Conservation (phyloP, 2,113 vertebrate genomes). For the Ceuthmochares aereus region DNA sequence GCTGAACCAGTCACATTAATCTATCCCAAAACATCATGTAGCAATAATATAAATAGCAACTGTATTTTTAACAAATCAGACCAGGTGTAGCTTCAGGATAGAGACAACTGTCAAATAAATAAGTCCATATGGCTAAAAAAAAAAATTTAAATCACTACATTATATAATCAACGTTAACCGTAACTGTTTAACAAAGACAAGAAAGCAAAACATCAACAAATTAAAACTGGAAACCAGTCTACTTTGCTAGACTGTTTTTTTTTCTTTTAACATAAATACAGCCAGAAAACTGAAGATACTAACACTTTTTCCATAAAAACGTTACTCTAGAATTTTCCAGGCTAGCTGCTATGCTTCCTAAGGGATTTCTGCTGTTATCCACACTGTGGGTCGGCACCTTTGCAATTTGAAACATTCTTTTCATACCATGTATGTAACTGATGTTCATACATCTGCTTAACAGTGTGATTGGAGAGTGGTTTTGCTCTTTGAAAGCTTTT, state of each 20-base stretch:
- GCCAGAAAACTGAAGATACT: slow-evolving; percentile 1
- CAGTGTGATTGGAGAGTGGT: background rate
- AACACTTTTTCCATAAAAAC: background rate
- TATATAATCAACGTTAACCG: background rate
- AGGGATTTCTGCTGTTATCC: background rate
- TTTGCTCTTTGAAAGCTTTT: background rate
- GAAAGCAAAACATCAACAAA: background rate
- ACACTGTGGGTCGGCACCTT: background rate
- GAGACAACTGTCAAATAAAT: slow-evolving; percentile 62
- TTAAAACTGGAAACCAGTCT: background rate
- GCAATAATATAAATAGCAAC: slow-evolving; percentile 45
- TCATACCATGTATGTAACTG: background rate
- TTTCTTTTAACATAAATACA: background rate
- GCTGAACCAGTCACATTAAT: background rate
- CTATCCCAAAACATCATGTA: background rate
- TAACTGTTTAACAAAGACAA: slow-evolving; percentile 3
- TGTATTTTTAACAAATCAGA: slow-evolving; percentile 24
- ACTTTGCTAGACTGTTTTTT: background rate
- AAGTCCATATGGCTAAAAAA: slow-evolving; percentile 10
- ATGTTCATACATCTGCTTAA: background rate
- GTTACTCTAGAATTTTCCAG: background rate
- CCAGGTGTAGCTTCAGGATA: background rate
- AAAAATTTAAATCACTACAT: background rate
- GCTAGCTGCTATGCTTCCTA: background rate
- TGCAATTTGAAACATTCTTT: background rate